Evolutionary conservation across 2,113 vertebrate genomes (phyloP).

Genomic region (Dicentrarchus labrax): DNA sequence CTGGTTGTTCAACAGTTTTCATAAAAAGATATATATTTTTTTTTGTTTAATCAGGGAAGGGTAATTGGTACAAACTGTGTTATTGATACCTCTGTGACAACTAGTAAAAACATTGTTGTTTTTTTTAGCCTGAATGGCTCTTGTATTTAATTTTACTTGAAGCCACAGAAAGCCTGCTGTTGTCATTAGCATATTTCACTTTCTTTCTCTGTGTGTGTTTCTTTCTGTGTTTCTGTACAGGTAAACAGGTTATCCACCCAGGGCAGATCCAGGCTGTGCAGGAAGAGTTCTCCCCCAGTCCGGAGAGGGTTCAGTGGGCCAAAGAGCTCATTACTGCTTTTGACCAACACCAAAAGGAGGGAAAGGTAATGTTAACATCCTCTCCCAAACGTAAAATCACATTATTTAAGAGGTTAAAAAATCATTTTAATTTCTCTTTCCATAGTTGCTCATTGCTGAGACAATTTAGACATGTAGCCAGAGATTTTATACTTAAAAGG

Average conservation of each 20-base stretch:
- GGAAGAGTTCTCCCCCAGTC: conserved; percentile 95
- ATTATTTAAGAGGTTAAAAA: too few species aligned
- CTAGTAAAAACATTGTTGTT: conserved; percentile 1
- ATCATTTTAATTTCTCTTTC: too few species aligned
- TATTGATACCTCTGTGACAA: conserved; percentile 11
- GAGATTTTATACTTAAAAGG: background rate
- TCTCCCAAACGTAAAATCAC: background rate
- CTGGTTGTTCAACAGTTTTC: background rate
- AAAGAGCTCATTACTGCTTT: conserved; percentile 94
- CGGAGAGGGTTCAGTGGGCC: conserved; percentile 93
- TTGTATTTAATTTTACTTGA: conserved; percentile 1
- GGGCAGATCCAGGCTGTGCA: conserved; percentile 94
- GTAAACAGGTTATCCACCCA: conserved; percentile 99
- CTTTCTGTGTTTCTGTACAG: conserved; percentile 75
- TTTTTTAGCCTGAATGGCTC: background rate
- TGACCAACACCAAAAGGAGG: conserved; percentile 92
- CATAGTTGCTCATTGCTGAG: background rate
- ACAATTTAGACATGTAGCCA: background rate
- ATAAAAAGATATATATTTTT: background rate
- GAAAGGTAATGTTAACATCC: conserved; percentile 89
- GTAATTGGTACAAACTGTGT: conserved; percentile 5
- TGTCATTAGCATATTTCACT: conserved; percentile 30
- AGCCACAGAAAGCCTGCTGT: conserved; percentile 17
- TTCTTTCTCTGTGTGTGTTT: conserved; percentile 4
- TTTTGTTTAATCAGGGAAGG: background rate